Base-by-base conservation (phyloP, 2,113 vertebrate species). In the Canis aureus region DNA sequence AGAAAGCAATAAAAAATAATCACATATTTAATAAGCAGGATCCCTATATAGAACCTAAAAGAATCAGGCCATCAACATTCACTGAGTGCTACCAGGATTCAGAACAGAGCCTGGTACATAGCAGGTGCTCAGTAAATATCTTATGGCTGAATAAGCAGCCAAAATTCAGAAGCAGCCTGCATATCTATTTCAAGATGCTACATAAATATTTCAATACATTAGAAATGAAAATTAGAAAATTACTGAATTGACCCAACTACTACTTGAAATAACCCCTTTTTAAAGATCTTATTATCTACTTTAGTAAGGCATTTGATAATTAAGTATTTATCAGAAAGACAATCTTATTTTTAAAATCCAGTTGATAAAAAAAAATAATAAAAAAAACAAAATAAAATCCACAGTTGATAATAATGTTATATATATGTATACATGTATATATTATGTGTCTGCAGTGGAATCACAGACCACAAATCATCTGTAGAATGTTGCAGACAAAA, bases 301-400 rank as follows among this genome's bases (percentile, higher is more conserved):
- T 96, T 64, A 85, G 35, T 95, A 84, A 94, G 64, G 57, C 71
- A 95, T 81, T 51, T 55, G 67, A 19, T 59, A 91, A 94, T 25
- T 29, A 90, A 84, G 35, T 38, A 92, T 13, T 66, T 73, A 38
- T 12, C 60, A 11, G 29, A 62, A 89, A 91, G 49, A 91, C 0
- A 73, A 19, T 76, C 51, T 80, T 92, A 49, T 80, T 94, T 96
- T 90, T 89, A n/a, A 97, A 93, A 88, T 49, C 17, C 57, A 95
- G 38, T 38, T 38, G 38, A 38, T 38, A 38, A 38, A 38, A 38
- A 38, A 38, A 38, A 38, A 38, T 38, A 38, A 38, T 89, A n/a
- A 97, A 93, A 88, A 88, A 97, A 93, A 88, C 87, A n/a, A 97
- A 93, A 88, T 89, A n/a, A 97, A 93, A 88, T 49, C 17, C 57